Percentiles rank a stretch among this genome's conserved stretches.
These are phyloP conservation scores for Zaprionus africanus DNA, from an alignment of 1,140 invertebrate genomes.

Conservation along the genomic window DNA sequence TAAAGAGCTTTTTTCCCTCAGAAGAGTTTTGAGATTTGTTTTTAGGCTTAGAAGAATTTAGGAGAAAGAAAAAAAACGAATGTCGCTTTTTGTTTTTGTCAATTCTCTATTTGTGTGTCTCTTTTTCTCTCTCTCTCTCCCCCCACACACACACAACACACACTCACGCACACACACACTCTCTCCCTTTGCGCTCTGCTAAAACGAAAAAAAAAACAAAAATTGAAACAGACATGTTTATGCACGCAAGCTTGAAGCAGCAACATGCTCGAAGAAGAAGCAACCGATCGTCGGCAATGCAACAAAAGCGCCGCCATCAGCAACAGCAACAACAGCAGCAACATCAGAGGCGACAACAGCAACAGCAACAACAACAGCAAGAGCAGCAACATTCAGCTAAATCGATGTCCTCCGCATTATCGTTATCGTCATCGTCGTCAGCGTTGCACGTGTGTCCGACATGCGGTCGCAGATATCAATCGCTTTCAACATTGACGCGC, in stretches of 20 bases:
- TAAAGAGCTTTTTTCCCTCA: constrained; percentile 42
- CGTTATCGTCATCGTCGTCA: constrained; percentile 8
- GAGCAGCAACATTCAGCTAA: constrained; percentile 1
- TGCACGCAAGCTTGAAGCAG: constrained; percentile 22
- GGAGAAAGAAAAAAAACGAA: constrained; percentile 2
- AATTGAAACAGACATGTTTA: constrained; percentile 16
- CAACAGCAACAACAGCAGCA: neutral
- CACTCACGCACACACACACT: neutral
- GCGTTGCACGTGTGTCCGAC: constrained; percentile 85
- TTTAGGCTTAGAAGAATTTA: neutral
- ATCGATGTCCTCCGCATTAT: constrained; percentile 1
- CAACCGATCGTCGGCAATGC: constrained; percentile 36
- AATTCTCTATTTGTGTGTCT: constrained; percentile 39
- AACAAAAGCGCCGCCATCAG: constrained; percentile 32
- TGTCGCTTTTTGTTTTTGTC: constrained; percentile 27
- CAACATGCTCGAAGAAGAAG: constrained; percentile 31
- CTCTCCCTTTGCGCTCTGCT: constrained; percentile 2
- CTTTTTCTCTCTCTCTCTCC: constrained; percentile 22
- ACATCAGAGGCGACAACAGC: neutral
- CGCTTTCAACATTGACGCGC: constrained; percentile 85
- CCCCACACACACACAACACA: neutral
- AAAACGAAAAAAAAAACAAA: neutral
- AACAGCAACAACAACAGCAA: constrained; percentile 15
- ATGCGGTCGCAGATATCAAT: constrained; percentile 86
- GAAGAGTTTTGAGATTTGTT: neutral